phyloP scores from a whole-genome alignment of 2,888 invertebrate genomes.

The Polyommatus iphigenia region DNA sequence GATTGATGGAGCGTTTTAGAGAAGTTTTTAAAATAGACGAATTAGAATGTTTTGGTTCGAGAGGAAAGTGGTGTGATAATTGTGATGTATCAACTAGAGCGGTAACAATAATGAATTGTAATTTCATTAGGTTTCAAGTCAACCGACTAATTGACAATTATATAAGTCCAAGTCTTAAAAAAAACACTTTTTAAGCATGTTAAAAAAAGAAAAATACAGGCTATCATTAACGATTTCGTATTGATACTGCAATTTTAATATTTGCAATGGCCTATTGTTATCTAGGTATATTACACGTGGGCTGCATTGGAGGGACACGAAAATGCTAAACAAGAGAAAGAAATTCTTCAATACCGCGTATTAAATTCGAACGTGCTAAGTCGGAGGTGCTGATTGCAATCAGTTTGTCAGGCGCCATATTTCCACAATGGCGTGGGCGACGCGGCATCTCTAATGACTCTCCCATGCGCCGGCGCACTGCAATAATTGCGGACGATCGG shows the following conservation, averaged over 20 bases:
- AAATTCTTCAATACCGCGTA: background rate
- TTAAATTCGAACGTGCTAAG: constrained; percentile 39
- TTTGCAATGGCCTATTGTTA: too few species aligned
- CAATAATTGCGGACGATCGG: constrained; percentile 74
- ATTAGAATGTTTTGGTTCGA: background rate
- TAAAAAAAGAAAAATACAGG: too few species aligned
- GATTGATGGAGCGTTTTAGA: constrained; percentile 15
- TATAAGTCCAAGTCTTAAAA: too few species aligned
- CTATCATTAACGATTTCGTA: too few species aligned
- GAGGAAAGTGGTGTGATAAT: background rate
- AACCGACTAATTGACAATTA: background rate
- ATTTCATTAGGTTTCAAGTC: background rate
- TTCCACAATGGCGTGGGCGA: constrained; percentile 53
- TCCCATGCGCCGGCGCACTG: constrained; percentile 66
- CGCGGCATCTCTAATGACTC: constrained; percentile 63
- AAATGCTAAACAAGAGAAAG: background rate
- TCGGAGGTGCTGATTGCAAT: constrained; percentile 65
- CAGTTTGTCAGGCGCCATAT: constrained; percentile 67
- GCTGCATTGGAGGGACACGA: background rate
- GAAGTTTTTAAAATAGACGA: background rate
- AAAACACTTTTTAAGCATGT: too few species aligned
- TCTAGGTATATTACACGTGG: too few species aligned
- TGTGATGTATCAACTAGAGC: background rate
- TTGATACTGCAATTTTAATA: too few species aligned
- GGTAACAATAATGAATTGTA: background rate